These are phyloP conservation scores for Drosophila lacicola DNA, from an alignment of 2,888 invertebrate species.

Conservation along the genomic window DNA sequence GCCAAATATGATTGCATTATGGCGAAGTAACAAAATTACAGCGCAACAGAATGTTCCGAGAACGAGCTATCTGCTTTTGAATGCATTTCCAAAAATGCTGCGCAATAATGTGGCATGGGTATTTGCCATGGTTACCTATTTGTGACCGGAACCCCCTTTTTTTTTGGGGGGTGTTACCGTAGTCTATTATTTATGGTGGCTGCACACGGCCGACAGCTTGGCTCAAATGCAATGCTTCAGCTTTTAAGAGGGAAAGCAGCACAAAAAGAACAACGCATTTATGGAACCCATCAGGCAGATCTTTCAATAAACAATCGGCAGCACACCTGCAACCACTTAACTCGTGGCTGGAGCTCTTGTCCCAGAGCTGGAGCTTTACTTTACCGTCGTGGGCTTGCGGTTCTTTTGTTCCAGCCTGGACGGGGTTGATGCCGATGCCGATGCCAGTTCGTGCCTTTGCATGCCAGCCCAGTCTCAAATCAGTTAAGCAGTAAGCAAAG, in stretches of 20 bases:
- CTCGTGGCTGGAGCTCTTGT: not conserved
- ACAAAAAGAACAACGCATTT: slow-evolving; percentile 4
- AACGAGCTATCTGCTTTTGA: not conserved
- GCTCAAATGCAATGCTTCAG: not conserved
- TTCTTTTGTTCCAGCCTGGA: slow-evolving; percentile 20
- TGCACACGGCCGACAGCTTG: not conserved
- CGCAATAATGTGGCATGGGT: slow-evolving; percentile 5
- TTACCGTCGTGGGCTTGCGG: slow-evolving; percentile 25
- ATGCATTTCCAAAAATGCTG: not conserved
- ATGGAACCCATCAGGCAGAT: slow-evolving; percentile 10
- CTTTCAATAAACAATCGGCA: slow-evolving; percentile 30
- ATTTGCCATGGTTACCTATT: slow-evolving; percentile 12
- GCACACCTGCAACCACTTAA: slow-evolving; percentile 36
- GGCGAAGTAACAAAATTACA: slow-evolving; percentile 5
- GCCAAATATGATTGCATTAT: slow-evolving; percentile 3
- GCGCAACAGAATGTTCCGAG: not conserved
- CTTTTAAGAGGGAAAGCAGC: not conserved
- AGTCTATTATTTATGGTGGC: not conserved
- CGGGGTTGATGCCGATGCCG: not conserved
- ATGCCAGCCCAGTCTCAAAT: slow-evolving; percentile 55
- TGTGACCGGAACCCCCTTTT: slow-evolving; percentile 7
- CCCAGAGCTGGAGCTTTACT: slow-evolving; percentile 9
- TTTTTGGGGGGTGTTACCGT: not conserved
- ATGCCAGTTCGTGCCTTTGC: slow-evolving; percentile 25
- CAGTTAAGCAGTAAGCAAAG: slow-evolving; percentile 63